These are phyloP conservation scores for Drosophila ogumai DNA, from an alignment of 1,140 invertebrate species.

Conservation along the genomic window DNA sequence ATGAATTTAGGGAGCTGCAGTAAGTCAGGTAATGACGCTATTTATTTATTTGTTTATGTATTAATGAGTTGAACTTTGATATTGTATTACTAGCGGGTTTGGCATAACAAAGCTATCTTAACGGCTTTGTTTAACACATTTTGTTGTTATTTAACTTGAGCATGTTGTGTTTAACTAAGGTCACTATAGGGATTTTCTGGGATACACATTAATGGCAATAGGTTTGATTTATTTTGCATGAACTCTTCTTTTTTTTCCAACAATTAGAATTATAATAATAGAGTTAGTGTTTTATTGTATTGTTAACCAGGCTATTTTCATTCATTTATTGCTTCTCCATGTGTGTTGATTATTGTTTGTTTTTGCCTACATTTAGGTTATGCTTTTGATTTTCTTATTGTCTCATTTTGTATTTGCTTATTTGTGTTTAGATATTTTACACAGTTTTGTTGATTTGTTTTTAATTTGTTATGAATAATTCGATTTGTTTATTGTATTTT, in stretches of 20 bases:
- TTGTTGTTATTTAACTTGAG: slow-evolving; percentile 3
- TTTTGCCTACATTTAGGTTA: neutral
- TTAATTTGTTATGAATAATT: slow-evolving; percentile 1
- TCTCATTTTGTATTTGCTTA: neutral
- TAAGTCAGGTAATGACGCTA: slow-evolving; percentile 6
- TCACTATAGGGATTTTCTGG: neutral
- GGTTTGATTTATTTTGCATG: slow-evolving; percentile 7
- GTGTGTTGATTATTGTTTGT: slow-evolving; percentile 3
- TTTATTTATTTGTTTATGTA: slow-evolving; percentile 2
- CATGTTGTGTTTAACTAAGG: slow-evolving; percentile 10
- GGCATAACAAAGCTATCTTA: neutral
- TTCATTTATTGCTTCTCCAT: slow-evolving; percentile 11
- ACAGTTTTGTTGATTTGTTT: neutral
- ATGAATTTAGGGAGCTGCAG: neutral
- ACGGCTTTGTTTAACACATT: neutral
- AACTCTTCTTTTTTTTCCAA: neutral
- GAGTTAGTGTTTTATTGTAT: slow-evolving; percentile 3
- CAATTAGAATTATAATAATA: neutral
- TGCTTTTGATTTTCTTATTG: slow-evolving; percentile 6
- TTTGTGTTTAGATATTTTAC: neutral
- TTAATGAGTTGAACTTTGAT: slow-evolving; percentile 6
- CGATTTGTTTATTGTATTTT: slow-evolving; percentile 6
- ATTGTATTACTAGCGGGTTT: slow-evolving; percentile 2
- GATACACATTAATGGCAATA: neutral
- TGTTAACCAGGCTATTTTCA: slow-evolving; percentile 13